Evolutionary conservation across 1,140 invertebrate species (phyloP), one percentile per base, ranked within the genome.

Genomic region (Eumaeus atala): DNA sequence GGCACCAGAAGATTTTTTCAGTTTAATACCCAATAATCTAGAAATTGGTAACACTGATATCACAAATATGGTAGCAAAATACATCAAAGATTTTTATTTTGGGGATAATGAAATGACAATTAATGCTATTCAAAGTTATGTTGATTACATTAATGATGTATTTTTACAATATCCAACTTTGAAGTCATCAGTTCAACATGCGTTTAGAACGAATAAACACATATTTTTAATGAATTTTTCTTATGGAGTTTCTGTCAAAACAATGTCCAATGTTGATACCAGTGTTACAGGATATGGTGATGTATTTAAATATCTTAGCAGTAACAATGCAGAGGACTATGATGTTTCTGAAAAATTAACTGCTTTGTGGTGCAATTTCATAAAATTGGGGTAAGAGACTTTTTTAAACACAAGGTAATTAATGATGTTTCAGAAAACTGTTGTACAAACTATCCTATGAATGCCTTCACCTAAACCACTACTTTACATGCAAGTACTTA

Each of bases 51-150:
- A 53, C 44, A 55, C 66, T 5, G 50, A 64, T 0, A 54, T 57
- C 9, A 74, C 57, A 53, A 14, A 62, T 4, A 73, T 61, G 62
- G 48, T 84, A 6, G 65, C 65, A 9, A 65, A 69, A 51, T 49
- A 74, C 9, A 68, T 79, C 0, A 79, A 76, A 61, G 59, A 73
- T 5, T 76, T 77, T 61, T 86, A 86, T 50, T 84, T 84, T 58
- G 62, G 56, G 1, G 64, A 72, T 4, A 44, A 58, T 3, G 48
- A 66, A 10, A 21, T 63, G 3, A 37, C 44, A 6, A 59, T 63
- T 14, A 64, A 61, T 44, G 37, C 71, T 8, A 38, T 62, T 3
- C 53, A 72, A 12, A 72, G 56, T 10, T 82, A 70, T 49, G 51
- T 62, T n/a, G 66, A 74, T 44, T 85, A 79, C 56, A 52, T 77